These are phyloP conservation scores for Hippocampus guttulatus DNA, from an alignment of 2,113 vertebrate genomes.

Conservation along the genomic window DNA sequence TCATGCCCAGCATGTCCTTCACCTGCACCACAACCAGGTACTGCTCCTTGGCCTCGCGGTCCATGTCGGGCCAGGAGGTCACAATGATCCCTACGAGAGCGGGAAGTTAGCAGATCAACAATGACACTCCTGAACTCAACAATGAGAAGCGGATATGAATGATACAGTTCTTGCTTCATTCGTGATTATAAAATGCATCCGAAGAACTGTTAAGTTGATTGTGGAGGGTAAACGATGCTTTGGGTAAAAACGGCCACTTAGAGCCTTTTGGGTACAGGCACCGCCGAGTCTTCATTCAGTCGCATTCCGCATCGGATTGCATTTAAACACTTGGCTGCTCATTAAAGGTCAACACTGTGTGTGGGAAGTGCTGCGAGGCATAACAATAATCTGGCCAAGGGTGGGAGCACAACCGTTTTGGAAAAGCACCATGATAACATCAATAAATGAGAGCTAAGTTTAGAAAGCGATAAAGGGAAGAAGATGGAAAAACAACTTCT, in stretches of 20 bases:
- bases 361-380: slow-evolving; percentile 31
- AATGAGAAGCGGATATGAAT: not conserved
- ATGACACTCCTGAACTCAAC: not conserved
- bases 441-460: not conserved
- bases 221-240: slow-evolving; percentile 12
- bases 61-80: slow-evolving; percentile 81
- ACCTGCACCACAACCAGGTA: slow-evolving; percentile 88
- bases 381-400: not conserved
- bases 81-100: slow-evolving; percentile 80
- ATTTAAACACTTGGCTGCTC: slow-evolving; percentile 18
- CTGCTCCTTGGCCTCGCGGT: slow-evolving; percentile 85
- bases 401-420: not conserved
- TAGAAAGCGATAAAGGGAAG: not conserved
- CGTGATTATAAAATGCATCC: too few species aligned
- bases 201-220: too few species aligned
- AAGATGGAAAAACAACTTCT: not conserved
- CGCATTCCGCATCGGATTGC: slow-evolving; percentile 19
- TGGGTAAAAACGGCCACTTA: slow-evolving; percentile 3
- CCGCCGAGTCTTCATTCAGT: slow-evolving; percentile 22
- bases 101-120: not conserved
- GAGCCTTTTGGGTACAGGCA: not conserved
- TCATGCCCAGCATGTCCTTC: slow-evolving; percentile 86
- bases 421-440: not conserved
- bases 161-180: too few species aligned
- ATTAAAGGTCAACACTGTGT: slow-evolving; percentile 34